Evolutionary conservation across 2,888 invertebrate species (phyloP), one percentile per base, ranked within the genome.

Genomic region (Drosophila sordidula): DNA sequence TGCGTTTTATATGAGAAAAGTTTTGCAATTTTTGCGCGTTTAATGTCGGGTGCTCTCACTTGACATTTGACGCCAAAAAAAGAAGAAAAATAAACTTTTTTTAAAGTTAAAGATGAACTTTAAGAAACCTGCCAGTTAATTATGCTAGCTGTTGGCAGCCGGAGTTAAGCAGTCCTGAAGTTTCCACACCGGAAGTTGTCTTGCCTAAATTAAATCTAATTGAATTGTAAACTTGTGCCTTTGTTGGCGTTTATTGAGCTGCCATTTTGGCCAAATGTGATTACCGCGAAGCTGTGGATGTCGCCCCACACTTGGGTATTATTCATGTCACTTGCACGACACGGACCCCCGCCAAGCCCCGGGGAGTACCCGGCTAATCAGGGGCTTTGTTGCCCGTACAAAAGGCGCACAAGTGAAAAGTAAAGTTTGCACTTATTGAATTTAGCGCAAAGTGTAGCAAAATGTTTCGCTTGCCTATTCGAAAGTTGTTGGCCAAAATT

Each of bases 11-110:
- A 87, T 81, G 89, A 79, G 81, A 79, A 89, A 86, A 86, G 79
- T 86, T 89, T 87, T 77, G 81, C 87, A 87, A 89, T 89, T 89
- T 81, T 89, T 79, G 70, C 78, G 47, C 89, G 80, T 83, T 85
- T 70, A 86, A 77, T 68, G 78, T 75, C 55, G 66, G 74, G 25
- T 25, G 49, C 63, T 51, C 69, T 78, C 72, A 70, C 80, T 82
- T 78, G 87, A 87, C 85, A 78, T 74, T 84, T 83, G 74, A 73
- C 63, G 70, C 44, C 39, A 57, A 42, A 25, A 11, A 16, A 44
- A 42, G n/a, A 46, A 9, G 26, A 55, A 36, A 25, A 11, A 29
- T 11, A 47, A 45, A 12, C 25, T 41, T 29, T 29, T 51, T 32
- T 54, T 57, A 54, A 62, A 54, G 57, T 57, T 45, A 0, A 41